phyloP scores from a whole-genome alignment of 2,888 invertebrate species.

The Zeuzera pyrina region DNA sequence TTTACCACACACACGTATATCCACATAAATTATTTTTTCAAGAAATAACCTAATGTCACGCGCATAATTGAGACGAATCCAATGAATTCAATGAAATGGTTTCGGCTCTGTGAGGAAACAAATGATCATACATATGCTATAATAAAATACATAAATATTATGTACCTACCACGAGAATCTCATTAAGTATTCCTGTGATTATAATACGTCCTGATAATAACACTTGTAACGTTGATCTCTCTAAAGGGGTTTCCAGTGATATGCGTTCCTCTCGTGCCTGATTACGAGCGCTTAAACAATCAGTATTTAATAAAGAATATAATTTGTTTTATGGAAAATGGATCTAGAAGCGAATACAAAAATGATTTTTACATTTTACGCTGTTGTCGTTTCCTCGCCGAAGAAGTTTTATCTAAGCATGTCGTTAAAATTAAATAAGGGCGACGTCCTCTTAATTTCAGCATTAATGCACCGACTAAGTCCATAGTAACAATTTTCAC shows the following conservation, averaged over 20 bases:
- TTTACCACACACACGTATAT: no score
- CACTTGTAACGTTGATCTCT: conserved; percentile 48
- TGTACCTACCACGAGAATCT: conserved; percentile 37
- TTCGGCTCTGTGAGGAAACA: neutral
- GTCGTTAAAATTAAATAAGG: conserved; percentile 56
- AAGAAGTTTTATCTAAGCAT: conserved; percentile 24
- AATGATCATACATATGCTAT: no score
- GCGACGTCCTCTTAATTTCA: conserved; percentile 47
- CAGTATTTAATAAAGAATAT: conserved; percentile 1
- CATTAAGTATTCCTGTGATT: conserved; percentile 56
- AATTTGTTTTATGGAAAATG: conserved; percentile 1
- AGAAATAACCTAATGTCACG: no score
- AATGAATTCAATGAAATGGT: neutral
- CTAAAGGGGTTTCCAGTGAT: no score
- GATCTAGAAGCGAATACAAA: no score
- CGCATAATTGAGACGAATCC: no score
- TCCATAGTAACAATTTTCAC: conserved; percentile 51
- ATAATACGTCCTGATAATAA: conserved; percentile 55
- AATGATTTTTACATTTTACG: conserved; percentile 46
- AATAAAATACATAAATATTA: no score
- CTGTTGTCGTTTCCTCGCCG: conserved; percentile 28
- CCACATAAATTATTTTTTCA: no score
- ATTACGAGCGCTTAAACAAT: no score
- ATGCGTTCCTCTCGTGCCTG: no score
- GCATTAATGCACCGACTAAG: conserved; percentile 48